Conservation (phyloP, 1,140 invertebrate species). For the Liolophura sinensis region DNA sequence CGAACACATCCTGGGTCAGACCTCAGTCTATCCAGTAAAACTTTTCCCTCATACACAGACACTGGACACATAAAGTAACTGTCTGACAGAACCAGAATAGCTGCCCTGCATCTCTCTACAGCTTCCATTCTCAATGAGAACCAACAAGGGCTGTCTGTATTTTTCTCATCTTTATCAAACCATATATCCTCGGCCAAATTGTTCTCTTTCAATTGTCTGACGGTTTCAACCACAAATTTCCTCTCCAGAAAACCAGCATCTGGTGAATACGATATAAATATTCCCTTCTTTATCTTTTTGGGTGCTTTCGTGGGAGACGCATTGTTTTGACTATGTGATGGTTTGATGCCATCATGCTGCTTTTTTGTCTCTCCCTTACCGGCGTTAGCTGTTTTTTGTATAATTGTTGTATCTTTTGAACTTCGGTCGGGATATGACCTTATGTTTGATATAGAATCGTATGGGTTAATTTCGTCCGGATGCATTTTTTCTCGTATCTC, state of each 20-base stretch:
- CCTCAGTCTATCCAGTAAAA: slow-evolving; percentile 45
- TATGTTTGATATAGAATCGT: slow-evolving; percentile 37
- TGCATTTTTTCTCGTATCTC: slow-evolving; percentile 23
- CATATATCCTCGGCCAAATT: slow-evolving; percentile 55
- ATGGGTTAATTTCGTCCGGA: slow-evolving; percentile 33
- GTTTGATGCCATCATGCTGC: not conserved
- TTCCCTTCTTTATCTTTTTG: slow-evolving; percentile 49
- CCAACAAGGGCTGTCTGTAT: slow-evolving; percentile 53
- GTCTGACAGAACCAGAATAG: slow-evolving; percentile 50
- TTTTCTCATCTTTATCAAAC: slow-evolving; percentile 57
- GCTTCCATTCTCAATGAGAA: slow-evolving; percentile 55
- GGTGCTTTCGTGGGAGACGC: slow-evolving; percentile 9
- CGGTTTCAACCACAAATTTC: slow-evolving; percentile 53
- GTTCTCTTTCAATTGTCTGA: slow-evolving; percentile 54
- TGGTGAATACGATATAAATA: slow-evolving; percentile 56
- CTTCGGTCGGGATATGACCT: slow-evolving; percentile 19
- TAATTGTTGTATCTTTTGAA: slow-evolving; percentile 10
- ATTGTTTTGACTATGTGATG: slow-evolving; percentile 3
- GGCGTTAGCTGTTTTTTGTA: not conserved
- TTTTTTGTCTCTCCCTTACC: not conserved
- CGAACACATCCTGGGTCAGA: slow-evolving; percentile 34
- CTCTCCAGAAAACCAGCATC: slow-evolving; percentile 55
- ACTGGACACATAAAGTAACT: slow-evolving; percentile 54
- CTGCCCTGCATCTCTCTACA: slow-evolving; percentile 51
- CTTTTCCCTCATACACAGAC: slow-evolving; percentile 52